Evolutionary conservation across 2,797 vertebrate species (phyloP).

Genomic region (Sandelia bainsii): DNA sequence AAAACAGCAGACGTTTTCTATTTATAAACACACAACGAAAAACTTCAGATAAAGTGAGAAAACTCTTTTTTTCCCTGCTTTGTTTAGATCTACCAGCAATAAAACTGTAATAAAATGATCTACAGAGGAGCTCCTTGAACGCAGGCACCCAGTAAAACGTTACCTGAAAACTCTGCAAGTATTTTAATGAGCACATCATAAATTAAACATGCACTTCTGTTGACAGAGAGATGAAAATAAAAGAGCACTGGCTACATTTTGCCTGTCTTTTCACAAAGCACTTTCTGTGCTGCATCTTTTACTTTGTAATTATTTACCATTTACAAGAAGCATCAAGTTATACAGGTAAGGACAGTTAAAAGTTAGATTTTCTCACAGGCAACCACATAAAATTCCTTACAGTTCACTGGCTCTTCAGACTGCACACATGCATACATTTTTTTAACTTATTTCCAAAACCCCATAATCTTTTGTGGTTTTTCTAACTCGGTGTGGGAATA

Average conservation of each 20-base stretch:
- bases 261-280: constrained; percentile 31
- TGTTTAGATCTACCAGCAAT: constrained; percentile 54
- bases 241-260: constrained; percentile 24
- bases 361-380: constrained; percentile 43
- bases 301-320: constrained; percentile 65
- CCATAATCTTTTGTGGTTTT: background rate
- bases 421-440: background rate
- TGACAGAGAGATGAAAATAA: constrained; percentile 42
- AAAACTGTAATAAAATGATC: constrained; percentile 56
- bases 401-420: background rate
- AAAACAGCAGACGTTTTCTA: background rate
- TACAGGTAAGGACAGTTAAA: constrained; percentile 37
- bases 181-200: constrained; percentile 68
- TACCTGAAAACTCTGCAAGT: constrained; percentile 37
- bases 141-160: constrained; percentile 48
- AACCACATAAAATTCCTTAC: constrained; percentile 35
- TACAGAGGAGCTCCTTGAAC: constrained; percentile 28
- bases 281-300: constrained; percentile 42
- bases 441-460: background rate
- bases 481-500: background rate
- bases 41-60: constrained; percentile 12
- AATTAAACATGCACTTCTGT: constrained; percentile 55
- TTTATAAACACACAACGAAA: constrained; percentile 4
- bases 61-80: constrained; percentile 26
- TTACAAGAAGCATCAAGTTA: constrained; percentile 40